Evolutionary conservation across 2,113 vertebrate species (phyloP).

Genomic region (Syngnathus typhle): DNA sequence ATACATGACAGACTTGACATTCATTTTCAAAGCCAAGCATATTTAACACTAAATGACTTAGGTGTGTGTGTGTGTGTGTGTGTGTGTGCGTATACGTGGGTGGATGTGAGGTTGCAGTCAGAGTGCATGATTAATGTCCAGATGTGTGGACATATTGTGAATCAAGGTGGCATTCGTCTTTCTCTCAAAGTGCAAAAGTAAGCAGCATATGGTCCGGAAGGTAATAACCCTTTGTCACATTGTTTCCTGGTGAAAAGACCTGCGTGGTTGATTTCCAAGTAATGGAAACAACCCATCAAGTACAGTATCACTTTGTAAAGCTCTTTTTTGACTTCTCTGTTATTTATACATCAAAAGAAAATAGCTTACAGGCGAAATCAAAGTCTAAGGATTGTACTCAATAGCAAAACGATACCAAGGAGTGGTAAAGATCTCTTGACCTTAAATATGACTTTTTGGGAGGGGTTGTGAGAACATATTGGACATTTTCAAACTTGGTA

Average conservation of each 20-base stretch:
- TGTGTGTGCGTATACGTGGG: neutral
- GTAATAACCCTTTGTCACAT: slow-evolving; percentile 54
- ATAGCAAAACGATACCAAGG: slow-evolving; percentile 21
- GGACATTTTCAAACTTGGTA: neutral
- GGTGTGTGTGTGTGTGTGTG: neutral
- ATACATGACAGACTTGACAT: too few relatives aligned
- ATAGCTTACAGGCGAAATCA: slow-evolving; percentile 23
- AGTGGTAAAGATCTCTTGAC: slow-evolving; percentile 8
- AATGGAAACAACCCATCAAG: slow-evolving; percentile 31
- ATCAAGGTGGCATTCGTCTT: slow-evolving; percentile 52
- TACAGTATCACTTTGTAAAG: slow-evolving; percentile 34
- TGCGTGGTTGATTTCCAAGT: slow-evolving; percentile 38
- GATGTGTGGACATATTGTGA: slow-evolving; percentile 67
- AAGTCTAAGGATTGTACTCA: slow-evolving; percentile 35
- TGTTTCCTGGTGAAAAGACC: slow-evolving; percentile 38
- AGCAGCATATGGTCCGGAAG: slow-evolving; percentile 45
- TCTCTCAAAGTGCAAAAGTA: slow-evolving; percentile 42
- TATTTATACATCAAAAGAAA: slow-evolving; percentile 26
- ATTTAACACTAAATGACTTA: neutral
- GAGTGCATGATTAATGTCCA: slow-evolving; percentile 38
- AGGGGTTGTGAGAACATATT: neutral
- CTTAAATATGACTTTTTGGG: neutral
- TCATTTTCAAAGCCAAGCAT: too few relatives aligned
- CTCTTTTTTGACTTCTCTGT: slow-evolving; percentile 33
- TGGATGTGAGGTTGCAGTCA: slow-evolving; percentile 3